phyloP scores from a whole-genome alignment of 2,113 vertebrate genomes.

The Ochotona curzoniae region DNA sequence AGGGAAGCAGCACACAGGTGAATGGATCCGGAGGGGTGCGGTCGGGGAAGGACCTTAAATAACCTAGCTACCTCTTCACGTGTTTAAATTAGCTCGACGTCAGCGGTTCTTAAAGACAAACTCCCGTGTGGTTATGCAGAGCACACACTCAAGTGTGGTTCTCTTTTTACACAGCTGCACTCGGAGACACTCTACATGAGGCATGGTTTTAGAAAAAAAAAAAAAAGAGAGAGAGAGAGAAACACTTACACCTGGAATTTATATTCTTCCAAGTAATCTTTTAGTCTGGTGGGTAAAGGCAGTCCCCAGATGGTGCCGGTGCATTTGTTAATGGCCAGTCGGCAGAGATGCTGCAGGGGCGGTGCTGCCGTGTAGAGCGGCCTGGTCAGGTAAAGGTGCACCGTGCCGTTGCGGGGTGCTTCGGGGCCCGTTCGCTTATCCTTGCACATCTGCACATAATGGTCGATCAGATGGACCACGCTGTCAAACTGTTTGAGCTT shows the following conservation, averaged over 20 bases:
- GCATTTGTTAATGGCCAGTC: conserved; percentile 93
- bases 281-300: conserved; percentile 94
- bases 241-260: conserved; percentile 92
- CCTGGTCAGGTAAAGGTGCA: conserved; percentile 96
- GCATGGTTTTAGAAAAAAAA: conserved; percentile 61
- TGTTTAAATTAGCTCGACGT: conserved; percentile 72
- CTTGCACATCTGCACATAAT: conserved; percentile 95
- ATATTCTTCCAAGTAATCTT: conserved; percentile 96
- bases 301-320: conserved; percentile 91
- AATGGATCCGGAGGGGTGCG: conserved; percentile 48
- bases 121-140: conserved; percentile 77
- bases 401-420: conserved; percentile 90
- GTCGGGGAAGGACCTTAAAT: conserved; percentile 69
- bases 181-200: conserved; percentile 77
- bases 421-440: conserved; percentile 84
- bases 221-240: conserved; percentile 81
- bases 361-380: conserved; percentile 92
- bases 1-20: conserved; percentile 66
- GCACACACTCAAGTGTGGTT: conserved; percentile 76
- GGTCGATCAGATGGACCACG: conserved; percentile 96
- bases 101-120: conserved; percentile 80
- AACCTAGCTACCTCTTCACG: conserved; percentile 59
- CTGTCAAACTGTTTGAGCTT: conserved; percentile 97
- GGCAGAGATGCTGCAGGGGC: conserved; percentile 93
- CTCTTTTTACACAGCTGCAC: conserved; percentile 82